These are phyloP conservation scores for Enteromius anoplus DNA, from an alignment of 2,797 vertebrate species.

Conservation along the genomic window DNA sequence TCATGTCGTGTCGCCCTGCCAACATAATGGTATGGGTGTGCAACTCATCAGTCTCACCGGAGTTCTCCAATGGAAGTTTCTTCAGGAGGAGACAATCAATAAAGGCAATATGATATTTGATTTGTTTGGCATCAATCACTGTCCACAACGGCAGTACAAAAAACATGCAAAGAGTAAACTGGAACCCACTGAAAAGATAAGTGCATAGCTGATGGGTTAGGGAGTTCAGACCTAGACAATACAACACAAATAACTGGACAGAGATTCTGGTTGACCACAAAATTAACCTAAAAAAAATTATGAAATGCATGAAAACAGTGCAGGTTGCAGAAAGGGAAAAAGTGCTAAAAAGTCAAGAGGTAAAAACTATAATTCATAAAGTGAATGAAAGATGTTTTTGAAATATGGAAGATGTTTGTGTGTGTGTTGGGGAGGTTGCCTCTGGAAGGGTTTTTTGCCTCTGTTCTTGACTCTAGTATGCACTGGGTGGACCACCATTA, in stretches of 20 bases:
- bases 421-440: too few relatives aligned
- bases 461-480: background rate
- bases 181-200: background rate
- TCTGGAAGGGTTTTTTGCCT: background rate
- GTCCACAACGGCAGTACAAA: background rate
- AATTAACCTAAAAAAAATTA: background rate
- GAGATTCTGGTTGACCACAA: background rate
- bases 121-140: slow-evolving; percentile 26
- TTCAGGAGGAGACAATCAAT: slow-evolving; percentile 33
- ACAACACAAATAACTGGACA: background rate
- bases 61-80: slow-evolving; percentile 27
- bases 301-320: background rate
- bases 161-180: background rate
- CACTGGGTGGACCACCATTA: too few relatives aligned
- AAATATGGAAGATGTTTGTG: too few relatives aligned
- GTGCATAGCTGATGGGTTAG: background rate
- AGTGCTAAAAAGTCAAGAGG: background rate
- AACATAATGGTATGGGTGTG: slow-evolving; percentile 43
- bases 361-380: background rate
- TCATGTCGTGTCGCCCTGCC: slow-evolving; percentile 16
- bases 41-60: slow-evolving; percentile 45
- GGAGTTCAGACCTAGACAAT: background rate
- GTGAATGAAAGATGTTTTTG: background rate
- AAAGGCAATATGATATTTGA: slow-evolving; percentile 28
- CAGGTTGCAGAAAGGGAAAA: background rate